Evolutionary conservation across 2,797 vertebrate species (phyloP).

Genomic region (Cyclura pinguis): DNA sequence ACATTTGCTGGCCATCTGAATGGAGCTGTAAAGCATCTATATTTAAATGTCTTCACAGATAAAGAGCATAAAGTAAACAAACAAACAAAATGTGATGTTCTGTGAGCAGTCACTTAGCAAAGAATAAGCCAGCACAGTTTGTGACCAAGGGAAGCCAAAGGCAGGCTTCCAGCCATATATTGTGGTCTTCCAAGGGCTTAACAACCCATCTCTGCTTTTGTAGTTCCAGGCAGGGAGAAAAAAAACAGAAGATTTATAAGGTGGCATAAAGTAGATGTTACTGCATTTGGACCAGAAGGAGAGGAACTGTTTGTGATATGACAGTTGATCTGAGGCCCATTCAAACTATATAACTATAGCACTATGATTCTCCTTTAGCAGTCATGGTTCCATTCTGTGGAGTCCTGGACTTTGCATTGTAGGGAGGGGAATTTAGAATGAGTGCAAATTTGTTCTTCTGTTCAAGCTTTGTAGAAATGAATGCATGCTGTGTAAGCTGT

Average conservation of each 20-base stretch:
- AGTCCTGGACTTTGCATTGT: no score
- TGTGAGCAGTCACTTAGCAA: background rate
- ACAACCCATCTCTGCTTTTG: background rate
- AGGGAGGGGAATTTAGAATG: no score
- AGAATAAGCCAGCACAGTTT: background rate
- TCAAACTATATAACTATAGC: no score
- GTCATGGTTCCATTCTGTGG: no score
- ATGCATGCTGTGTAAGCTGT: background rate
- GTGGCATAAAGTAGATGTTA: background rate
- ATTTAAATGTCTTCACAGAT: background rate
- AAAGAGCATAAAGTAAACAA: background rate
- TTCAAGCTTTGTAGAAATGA: background rate
- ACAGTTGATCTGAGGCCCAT: background rate
- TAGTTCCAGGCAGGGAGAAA: background rate
- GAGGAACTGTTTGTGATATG: background rate
- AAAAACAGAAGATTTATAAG: background rate
- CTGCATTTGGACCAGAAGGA: background rate
- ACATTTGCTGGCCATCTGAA: background rate
- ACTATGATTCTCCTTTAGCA: no score
- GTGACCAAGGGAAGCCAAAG: background rate
- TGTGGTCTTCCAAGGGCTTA: background rate
- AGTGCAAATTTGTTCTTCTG: background rate
- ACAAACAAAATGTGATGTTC: background rate
- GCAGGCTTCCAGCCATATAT: background rate
- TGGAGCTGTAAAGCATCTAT: background rate